Base-by-base conservation (phyloP, 2,113 vertebrate species). In the Odontophorus gujanensis region DNA sequence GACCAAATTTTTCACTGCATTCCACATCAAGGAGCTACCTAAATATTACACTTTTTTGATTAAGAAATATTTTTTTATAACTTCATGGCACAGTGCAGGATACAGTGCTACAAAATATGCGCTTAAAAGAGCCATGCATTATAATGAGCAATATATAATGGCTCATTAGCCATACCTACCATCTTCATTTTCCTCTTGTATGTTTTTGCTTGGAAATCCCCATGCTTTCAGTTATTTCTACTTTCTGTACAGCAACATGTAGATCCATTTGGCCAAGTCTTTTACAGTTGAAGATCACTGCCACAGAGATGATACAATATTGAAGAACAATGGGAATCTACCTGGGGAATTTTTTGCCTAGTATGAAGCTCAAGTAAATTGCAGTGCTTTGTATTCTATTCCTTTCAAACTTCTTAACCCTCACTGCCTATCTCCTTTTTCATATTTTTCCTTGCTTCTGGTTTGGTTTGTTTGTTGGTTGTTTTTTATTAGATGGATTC, bases 401-500 rank as follows among this genome's bases (percentile, higher is more conserved):
- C 38, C 19, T 48, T 73, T 88, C 68, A 79, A 6, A 73, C 82
- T 91, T 79, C 59, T 71, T 77, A 66, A 25, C 8, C 83, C 30
- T 83, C 32, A 51, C 12, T 42, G 34, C 5, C 28, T 63, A 4
- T 63, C 12, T 61, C 18, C 3, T 75, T 48, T 38, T 65, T 45
- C 32, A 16, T 81, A 3, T 17, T 14, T 65, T 32, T 58, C 1
- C 69, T 8, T 73, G 67, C 11, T 79, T 72, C 30, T 53, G 5
- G 7, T 50, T 51, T 69, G 25, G 9, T 38, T 38, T 38, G 13
- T 59, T 59, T 15, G 32, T 59, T 8, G 34, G 18, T 36, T 61
- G 34, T 6, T 38, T 36, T 78, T 87, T 79, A 45, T 87, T 51
- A 65, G 34, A 38, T 77, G 28, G 81, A 77, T 84, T 83, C 84